Evolutionary conservation across 2,888 invertebrate species (phyloP).

Genomic region (Schrankia costaestrigalis): DNA sequence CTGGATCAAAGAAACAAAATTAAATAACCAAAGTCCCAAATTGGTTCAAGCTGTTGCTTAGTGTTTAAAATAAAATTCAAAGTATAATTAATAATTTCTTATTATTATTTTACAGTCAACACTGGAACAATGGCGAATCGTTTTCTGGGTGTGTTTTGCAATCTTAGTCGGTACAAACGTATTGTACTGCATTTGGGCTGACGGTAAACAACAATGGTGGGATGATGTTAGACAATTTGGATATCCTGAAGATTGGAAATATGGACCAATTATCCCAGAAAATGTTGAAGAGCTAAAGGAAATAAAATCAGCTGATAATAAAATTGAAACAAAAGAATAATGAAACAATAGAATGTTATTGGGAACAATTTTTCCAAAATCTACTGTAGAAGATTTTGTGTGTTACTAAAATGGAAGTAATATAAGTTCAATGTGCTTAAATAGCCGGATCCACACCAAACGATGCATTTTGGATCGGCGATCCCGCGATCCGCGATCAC

Average conservation of each 20-base stretch:
- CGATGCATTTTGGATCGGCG: background rate
- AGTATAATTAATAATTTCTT: background rate
- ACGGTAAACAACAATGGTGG: constrained; percentile 87
- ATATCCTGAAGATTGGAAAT: constrained; percentile 65
- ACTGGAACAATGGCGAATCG: constrained; percentile 76
- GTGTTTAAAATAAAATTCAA: background rate
- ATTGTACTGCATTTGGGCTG: constrained; percentile 84
- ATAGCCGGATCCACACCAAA: background rate
- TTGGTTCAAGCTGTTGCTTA: too few species aligned
- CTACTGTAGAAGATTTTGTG: constrained; percentile 6
- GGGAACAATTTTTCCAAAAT: too few species aligned
- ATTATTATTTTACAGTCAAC: constrained; percentile 47
- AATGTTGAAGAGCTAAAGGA: constrained; percentile 48
- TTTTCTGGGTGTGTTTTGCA: constrained; percentile 86
- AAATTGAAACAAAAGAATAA: constrained; percentile 29
- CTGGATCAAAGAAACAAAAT: too few species aligned
- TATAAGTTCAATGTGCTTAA: too few species aligned
- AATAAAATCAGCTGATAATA: constrained; percentile 46
- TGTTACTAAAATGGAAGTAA: too few species aligned
- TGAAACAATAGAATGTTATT: too few species aligned
- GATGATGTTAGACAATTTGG: constrained; percentile 80
- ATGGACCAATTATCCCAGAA: constrained; percentile 53
- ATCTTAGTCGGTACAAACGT: constrained; percentile 83
- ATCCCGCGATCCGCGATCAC: too few species aligned
- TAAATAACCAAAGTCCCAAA: background rate